Evolutionary conservation across 1,140 invertebrate genomes (phyloP).

Genomic region (Drosophila pallidifrons): DNA sequence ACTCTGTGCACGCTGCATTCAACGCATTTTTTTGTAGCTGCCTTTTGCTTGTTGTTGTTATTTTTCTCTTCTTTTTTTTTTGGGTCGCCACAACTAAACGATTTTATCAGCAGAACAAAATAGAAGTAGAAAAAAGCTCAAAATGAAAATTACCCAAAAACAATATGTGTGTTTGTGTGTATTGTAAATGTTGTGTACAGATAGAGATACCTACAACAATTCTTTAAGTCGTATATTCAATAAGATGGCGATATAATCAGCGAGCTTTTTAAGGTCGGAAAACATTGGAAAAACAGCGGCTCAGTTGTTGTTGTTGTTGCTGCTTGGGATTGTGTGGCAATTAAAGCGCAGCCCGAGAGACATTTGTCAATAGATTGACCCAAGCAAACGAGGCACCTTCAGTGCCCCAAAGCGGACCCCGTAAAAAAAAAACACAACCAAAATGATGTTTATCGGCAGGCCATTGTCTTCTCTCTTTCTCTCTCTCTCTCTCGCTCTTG

Average conservation of each 20-base stretch:
- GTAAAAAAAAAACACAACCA: slow-evolving; percentile 19
- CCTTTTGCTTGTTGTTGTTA: no score
- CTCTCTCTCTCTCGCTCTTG: slow-evolving; percentile 5
- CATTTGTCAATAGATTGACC: slow-evolving; percentile 75
- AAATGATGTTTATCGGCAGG: slow-evolving; percentile 71
- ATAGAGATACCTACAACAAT: neutral
- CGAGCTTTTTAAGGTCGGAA: neutral
- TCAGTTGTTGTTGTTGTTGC: neutral
- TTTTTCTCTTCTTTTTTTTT: slow-evolving; percentile 3
- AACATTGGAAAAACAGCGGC: slow-evolving; percentile 34
- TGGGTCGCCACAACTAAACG: slow-evolving; percentile 29
- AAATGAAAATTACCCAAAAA: slow-evolving; percentile 16
- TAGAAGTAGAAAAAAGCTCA: slow-evolving; percentile 23
- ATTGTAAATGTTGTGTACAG: slow-evolving; percentile 14
- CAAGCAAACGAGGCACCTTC: slow-evolving; percentile 40
- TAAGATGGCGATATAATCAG: slow-evolving; percentile 53
- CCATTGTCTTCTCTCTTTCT: slow-evolving; percentile 55
- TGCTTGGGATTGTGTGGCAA: slow-evolving; percentile 40
- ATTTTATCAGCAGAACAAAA: slow-evolving; percentile 50
- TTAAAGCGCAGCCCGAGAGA: slow-evolving; percentile 56
- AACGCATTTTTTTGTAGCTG: slow-evolving; percentile 29
- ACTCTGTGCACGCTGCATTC: slow-evolving; percentile 10
- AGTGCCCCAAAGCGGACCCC: neutral
- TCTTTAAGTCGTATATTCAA: slow-evolving; percentile 48
- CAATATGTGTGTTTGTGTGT: slow-evolving; percentile 38